Base-by-base conservation (phyloP, 2,113 vertebrate genomes). In the Lanius collurio region DNA sequence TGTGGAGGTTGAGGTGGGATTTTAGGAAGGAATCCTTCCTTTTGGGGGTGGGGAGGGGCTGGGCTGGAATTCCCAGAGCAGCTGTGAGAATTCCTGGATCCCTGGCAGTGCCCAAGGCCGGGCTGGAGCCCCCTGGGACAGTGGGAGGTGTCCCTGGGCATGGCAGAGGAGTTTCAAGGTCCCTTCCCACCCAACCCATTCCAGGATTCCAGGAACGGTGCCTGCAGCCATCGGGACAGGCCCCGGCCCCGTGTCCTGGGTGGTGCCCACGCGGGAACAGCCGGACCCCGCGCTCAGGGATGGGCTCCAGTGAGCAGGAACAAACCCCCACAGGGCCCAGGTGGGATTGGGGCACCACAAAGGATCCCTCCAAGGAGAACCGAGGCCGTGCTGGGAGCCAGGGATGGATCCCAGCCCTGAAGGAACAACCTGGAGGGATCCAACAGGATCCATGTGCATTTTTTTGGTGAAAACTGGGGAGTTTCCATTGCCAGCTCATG, bases 401-500 rank as follows among this genome's bases (percentile, higher is more conserved):
- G 49, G 22, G 53, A 1, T 3, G 12, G 53, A 11, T 57, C 33
- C 31, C 7, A 6, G n/a, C 22, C 39, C 70, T 11, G 42, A 9
- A 16, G 57, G 41, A 6, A 6, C 24, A 3, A 3, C 30, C 37
- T 10, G n/a, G 21, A 1, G 26, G 7, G 37, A 30, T 47, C 14
- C 4, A 12, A 13, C 2, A 0, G 50, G n/a, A 33, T 59, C 19
- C 3, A 8, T 1, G 23, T 1, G 39, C 6, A 1, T 3, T 18
- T 79, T 79, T 24, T 19, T 33, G 15, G 39, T 11, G 33, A 35
- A 44, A 65, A 23, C 10, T 0, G 4, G 4, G 0, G 63, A 27
- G 15, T 83, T 78, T 63, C 33, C 65, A 19, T 50, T 33, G 22
- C 3, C 1, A 20, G 35, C 19, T 33, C 28, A 8, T 16, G 49